A percentile compares a stretch with the other conserved stretches of the same genome.
phyloP scores from a whole-genome alignment of 2,888 invertebrate species.

The Troglohyphantes excavatus region DNA sequence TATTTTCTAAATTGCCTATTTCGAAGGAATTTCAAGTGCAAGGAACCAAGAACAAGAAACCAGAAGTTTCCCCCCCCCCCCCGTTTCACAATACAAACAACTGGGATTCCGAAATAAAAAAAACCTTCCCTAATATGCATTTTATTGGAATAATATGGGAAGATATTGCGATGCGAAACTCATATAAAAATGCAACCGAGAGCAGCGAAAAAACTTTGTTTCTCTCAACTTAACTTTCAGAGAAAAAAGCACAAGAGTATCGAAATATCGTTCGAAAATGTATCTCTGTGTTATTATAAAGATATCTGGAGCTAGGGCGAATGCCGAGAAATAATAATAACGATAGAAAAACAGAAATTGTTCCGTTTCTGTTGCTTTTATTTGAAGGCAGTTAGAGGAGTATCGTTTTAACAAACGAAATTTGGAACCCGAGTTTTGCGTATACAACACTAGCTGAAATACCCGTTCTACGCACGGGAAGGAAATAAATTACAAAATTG shows the following conservation, averaged over 20 bases:
- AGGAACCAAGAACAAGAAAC: too few species aligned
- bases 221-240: constrained; percentile 11
- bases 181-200: neutral
- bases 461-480: too few species aligned
- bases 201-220: constrained; percentile 41
- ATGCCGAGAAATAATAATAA: too few species aligned
- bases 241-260: neutral
- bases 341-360: too few species aligned
- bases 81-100: neutral
- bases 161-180: neutral
- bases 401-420: too few species aligned
- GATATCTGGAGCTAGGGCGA: neutral
- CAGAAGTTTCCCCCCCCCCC: too few species aligned
- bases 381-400: too few species aligned
- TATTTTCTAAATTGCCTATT: neutral
- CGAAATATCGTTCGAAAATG: constrained; percentile 1
- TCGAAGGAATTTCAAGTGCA: neutral
- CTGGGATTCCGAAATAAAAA: neutral
- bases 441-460: too few species aligned
- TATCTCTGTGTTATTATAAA: constrained; percentile 33
- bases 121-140: constrained; percentile 27
- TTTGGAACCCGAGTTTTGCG: too few species aligned
- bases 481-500: too few species aligned
- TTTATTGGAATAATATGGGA: constrained; percentile 32
- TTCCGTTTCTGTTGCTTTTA: too few species aligned